Conservation (phyloP, 2,888 invertebrate genomes). For the Gastracanthus pulcherrimus region DNA sequence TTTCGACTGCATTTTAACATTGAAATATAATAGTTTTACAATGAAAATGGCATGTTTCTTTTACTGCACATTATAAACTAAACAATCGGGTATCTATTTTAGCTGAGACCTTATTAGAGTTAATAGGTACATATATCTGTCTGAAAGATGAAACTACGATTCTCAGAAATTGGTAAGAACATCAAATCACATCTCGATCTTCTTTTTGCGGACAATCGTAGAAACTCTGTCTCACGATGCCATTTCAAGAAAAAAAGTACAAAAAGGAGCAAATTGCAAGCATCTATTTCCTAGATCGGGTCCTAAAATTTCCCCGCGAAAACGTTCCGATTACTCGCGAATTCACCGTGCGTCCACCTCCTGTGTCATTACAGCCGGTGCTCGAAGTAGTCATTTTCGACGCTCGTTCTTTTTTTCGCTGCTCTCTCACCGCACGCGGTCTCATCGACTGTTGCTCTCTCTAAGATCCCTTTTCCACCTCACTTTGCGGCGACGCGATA, state of each 20-base stretch:
- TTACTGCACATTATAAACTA: too few species aligned
- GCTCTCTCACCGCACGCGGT: too few species aligned
- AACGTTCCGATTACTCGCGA: constrained; percentile 40
- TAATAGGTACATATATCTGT: too few species aligned
- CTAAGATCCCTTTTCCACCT: constrained; percentile 29
- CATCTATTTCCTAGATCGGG: constrained; percentile 36
- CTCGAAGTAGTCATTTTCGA: constrained; percentile 51
- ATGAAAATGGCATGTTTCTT: too few species aligned
- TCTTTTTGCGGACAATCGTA: constrained; percentile 6
- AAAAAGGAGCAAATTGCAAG: constrained; percentile 19
- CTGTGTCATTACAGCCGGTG: constrained; percentile 36
- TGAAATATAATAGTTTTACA: too few species aligned
- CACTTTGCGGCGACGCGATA: constrained; percentile 41
- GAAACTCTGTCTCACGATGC: constrained; percentile 1
- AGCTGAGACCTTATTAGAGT: too few species aligned
- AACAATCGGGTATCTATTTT: too few species aligned
- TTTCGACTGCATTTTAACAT: neutral
- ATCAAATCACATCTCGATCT: neutral
- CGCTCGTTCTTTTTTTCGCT: constrained; percentile 19
- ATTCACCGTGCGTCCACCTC: constrained; percentile 1
- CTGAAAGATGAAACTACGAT: neutral
- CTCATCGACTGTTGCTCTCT: too few species aligned
- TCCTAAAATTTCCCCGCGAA: constrained; percentile 53
- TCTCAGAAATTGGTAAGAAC: constrained; percentile 21
- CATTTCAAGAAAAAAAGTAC: neutral